These are phyloP conservation scores for Semnornis frantzii DNA, from an alignment of 2,113 vertebrate genomes.

Conservation along the genomic window DNA sequence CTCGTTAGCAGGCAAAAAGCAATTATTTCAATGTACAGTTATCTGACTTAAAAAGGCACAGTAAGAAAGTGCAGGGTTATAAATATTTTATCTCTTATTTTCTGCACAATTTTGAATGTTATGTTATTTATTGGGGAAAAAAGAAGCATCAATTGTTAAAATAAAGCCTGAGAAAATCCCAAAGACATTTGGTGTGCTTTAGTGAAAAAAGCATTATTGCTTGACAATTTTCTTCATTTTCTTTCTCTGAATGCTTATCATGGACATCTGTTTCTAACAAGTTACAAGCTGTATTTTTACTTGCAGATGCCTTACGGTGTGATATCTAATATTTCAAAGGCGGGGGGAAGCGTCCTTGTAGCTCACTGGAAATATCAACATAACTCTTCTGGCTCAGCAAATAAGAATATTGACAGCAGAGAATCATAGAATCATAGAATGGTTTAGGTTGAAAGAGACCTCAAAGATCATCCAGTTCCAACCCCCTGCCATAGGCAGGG, in stretches of 20 bases:
- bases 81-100: slow-evolving; percentile 53
- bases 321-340: neutral
- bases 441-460: no score
- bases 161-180: slow-evolving; percentile 10
- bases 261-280: neutral
- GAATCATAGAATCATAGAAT: no score
- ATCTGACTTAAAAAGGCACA: slow-evolving; percentile 63
- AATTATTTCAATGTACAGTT: slow-evolving; percentile 20
- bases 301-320: neutral
- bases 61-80: slow-evolving; percentile 36
- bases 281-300: neutral
- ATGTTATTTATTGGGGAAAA: slow-evolving; percentile 22
- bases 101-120: slow-evolving; percentile 60
- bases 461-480: no score
- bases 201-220: neutral
- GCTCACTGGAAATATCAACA: neutral
- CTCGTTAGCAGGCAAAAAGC: slow-evolving; percentile 18
- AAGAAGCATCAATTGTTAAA: neutral
- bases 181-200: neutral
- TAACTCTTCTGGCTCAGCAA: neutral
- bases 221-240: neutral
- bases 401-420: neutral
- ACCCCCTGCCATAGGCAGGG: no score
- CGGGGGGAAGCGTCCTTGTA: neutral
- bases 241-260: neutral